Percentiles rank a stretch among this genome's conserved stretches.
Conservation (phyloP, 53 echinoderm and acorn worm genomes). For the Temnopleurus reevesii region DNA sequence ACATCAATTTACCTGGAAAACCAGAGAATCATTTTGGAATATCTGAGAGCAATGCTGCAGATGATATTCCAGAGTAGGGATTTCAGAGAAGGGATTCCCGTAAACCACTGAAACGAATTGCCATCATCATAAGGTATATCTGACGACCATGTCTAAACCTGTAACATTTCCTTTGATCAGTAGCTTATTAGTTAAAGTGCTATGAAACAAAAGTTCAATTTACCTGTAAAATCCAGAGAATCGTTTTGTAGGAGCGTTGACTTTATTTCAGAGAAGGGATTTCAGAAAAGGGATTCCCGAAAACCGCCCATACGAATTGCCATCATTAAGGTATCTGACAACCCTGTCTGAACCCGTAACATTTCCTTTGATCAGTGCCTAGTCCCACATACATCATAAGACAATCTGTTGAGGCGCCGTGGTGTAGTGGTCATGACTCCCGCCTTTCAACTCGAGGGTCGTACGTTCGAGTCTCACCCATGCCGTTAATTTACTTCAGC, state of each 20-base stretch:
- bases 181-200: background rate
- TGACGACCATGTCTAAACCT: background rate
- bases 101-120: background rate
- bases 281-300: constrained; percentile 16
- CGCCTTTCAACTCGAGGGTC: too few species aligned
- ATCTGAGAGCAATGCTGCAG: too few species aligned
- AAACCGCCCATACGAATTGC: background rate
- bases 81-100: constrained; percentile 17
- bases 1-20: too few species aligned
- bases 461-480: too few species aligned
- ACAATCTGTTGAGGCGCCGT: too few species aligned
- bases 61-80: too few species aligned
- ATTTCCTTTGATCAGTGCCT: constrained; percentile 23
- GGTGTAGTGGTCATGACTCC: too few species aligned
- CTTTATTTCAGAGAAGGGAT: too few species aligned
- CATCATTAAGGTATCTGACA: background rate
- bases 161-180: constrained; percentile 43
- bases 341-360: constrained; percentile 5
- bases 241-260: background rate
- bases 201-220: background rate
- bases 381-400: constrained; percentile 50
- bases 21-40: background rate
- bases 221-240: too few species aligned
- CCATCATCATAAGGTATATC: background rate
- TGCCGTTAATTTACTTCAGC: too few species aligned